These are phyloP conservation scores for Barbus barbus DNA, from an alignment of 2,113 vertebrate species.

Conservation along the genomic window DNA sequence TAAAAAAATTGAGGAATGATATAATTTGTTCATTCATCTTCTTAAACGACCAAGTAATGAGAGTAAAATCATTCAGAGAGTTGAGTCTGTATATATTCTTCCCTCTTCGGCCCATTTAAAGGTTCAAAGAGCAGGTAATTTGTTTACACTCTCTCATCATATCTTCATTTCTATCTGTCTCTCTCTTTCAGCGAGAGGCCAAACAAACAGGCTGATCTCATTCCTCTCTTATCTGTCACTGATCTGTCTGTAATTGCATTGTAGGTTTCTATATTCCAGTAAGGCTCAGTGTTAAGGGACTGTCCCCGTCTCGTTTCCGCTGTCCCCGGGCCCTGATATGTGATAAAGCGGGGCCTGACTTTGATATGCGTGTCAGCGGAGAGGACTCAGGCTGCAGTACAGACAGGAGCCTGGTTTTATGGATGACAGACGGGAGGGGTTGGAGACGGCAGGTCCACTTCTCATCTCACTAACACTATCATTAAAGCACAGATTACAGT, in stretches of 20 bases:
- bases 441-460: conserved; percentile 55
- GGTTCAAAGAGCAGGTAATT: conserved; percentile 53
- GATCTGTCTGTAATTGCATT: conserved; percentile 36
- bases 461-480: conserved; percentile 29
- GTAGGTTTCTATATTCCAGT: conserved; percentile 42
- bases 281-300: conserved; percentile 32
- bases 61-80: background rate
- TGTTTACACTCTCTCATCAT: conserved; percentile 48
- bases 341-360: conserved; percentile 52
- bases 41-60: background rate
- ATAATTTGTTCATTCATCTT: background rate
- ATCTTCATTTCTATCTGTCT: conserved; percentile 46
- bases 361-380: conserved; percentile 54
- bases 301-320: conserved; percentile 42
- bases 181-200: conserved; percentile 34
- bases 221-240: conserved; percentile 46
- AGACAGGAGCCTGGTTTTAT: conserved; percentile 57
- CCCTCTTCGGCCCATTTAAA: conserved; percentile 29
- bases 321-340: conserved; percentile 48
- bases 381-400: background rate
- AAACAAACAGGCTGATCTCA: conserved; percentile 49
- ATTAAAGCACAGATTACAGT: conserved; percentile 54
- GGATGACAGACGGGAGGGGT: conserved; percentile 54
- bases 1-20: background rate
- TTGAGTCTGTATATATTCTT: background rate